Evolutionary conservation across 1,140 invertebrate genomes (phyloP), one percentile per base, ranked within the genome.

Genomic region (Lucilia sericata): DNA sequence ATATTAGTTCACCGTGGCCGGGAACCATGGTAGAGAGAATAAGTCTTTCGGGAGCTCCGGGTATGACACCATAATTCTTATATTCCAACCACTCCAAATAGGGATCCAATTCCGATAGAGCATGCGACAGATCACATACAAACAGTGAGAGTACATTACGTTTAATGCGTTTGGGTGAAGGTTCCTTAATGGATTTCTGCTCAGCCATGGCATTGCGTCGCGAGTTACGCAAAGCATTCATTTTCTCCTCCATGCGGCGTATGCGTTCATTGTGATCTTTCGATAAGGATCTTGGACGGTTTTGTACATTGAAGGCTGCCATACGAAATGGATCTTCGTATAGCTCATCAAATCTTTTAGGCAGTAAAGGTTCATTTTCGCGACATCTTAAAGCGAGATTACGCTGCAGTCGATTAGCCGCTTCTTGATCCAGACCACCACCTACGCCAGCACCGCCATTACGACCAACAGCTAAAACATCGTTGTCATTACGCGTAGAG

Each of bases 1-100:
- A 95, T 76, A 99, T 96, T 17, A 99, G 91, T 92, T 99, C 98
- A 21, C 96, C 96, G 88, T 96, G 95, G 74, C 97, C 98, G 82
- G 95, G 93, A 2, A 98, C 95, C 75, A 99, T 92, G 14, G 97
- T 96, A 89, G 98, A 98, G 83, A 98, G 93, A 84, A 98, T 96
- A 82, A 97, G 94, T 90, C 98, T 96, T 89, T 97, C 96, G 2
- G 98, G 97, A 25, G 95, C 95, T 75, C 93, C 93, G 86, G 91
- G 90, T 51, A 93, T 91, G 83, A 94, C 92, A 60, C 93, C 93
- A 75, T 92, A 92, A 85, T 92, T 90, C 90, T 94, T 93, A 87
- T 94, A 93, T 84, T 94, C 94, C 84, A 96, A 91, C 97, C 97
- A 98, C 12, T 94, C 94, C 0, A 96, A 96, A 82, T 91, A 91